Evolutionary conservation across 2,797 vertebrate genomes (phyloP), one percentile per base, ranked within the genome.

Genomic region (Graptemys geographica): DNA sequence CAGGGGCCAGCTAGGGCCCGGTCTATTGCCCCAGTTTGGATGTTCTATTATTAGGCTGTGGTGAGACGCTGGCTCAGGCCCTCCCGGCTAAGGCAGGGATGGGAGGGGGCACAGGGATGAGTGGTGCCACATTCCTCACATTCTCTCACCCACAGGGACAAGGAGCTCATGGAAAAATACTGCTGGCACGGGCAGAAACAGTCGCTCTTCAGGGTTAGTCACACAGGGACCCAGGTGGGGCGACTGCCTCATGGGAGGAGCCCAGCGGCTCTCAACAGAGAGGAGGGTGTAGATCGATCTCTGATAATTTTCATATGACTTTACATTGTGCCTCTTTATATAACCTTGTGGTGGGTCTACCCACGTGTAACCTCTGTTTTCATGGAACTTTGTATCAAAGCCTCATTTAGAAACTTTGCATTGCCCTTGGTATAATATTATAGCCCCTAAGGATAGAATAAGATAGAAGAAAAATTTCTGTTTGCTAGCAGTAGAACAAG

Each of bases 141-240:
- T 96, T 97, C 96, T 96, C 94, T 87, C 87, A 87, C 91, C 93
- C 25, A 59, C 81, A 33, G 95, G 97, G 96, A 97, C 96, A 95
- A 95, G 96, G 44, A 95, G 92, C 0, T 91, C 91, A 95, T 94
- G 96, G 83, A 95, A 95, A 94, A 11, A 23, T 0, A 1, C 94
- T 94, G 94, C 76, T 91, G 87, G 55, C 51, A 33, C 53, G 93
- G 96, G 96, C 94, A 3, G 6, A 87, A 57, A n/a, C 2, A 4
- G 96, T 93, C 88, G 83, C 90, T 92, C 65, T 55, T 19, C 41
- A 0, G 2, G 80, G 80, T 0, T 1, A 74, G 19, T 8, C 13
- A 79, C 31, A 28, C 23, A n/a, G 4, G 6, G n/a, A 31, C 25
- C 44, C 25, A 28, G 74, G 72, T 15, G 23, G 72, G 37, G 72